Conservation (phyloP, 1,140 invertebrate species). For the Odontomachus brunneus region DNA sequence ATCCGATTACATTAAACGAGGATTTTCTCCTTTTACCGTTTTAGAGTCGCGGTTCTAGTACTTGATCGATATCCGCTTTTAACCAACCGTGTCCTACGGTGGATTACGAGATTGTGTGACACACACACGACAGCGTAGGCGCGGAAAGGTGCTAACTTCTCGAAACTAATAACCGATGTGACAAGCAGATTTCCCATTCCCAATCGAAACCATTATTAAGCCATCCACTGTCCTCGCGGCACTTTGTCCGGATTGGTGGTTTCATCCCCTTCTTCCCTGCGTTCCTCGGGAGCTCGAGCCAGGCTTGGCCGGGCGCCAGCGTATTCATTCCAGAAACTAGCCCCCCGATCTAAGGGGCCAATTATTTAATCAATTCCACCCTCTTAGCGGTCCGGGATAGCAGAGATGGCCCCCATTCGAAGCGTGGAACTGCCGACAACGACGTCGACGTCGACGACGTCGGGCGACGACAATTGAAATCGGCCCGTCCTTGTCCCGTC, state of each 20-base stretch:
- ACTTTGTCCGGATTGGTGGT: constrained; percentile 78
- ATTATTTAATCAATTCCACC: constrained; percentile 86
- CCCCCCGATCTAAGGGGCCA: constrained; percentile 84
- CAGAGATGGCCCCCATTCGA: constrained; percentile 73
- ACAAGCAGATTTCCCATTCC: constrained; percentile 81
- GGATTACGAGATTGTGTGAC: constrained; percentile 40
- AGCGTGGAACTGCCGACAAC: constrained; percentile 69
- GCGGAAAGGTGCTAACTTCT: constrained; percentile 52
- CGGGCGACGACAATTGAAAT: constrained; percentile 81
- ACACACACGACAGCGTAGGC: constrained; percentile 13
- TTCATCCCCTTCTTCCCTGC: constrained; percentile 69
- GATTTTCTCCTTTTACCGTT: not conserved
- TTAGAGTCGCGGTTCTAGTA: not conserved
- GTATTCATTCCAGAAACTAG: constrained; percentile 85
- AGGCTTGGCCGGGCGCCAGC: constrained; percentile 81
- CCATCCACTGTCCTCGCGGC: constrained; percentile 77
- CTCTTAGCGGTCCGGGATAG: constrained; percentile 81
- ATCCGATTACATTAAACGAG: not conserved
- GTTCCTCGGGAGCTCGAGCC: constrained; percentile 63
- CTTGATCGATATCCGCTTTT: constrained; percentile 37
- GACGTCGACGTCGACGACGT: constrained; percentile 57
- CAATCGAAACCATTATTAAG: constrained; percentile 85
- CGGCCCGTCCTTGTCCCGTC: constrained; percentile 61
- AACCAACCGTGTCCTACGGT: not conserved
- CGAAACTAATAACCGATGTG: constrained; percentile 63